These are phyloP conservation scores for Cataglyphis altisquamis DNA, from an alignment of 2,888 invertebrate species.

Conservation along the genomic window DNA sequence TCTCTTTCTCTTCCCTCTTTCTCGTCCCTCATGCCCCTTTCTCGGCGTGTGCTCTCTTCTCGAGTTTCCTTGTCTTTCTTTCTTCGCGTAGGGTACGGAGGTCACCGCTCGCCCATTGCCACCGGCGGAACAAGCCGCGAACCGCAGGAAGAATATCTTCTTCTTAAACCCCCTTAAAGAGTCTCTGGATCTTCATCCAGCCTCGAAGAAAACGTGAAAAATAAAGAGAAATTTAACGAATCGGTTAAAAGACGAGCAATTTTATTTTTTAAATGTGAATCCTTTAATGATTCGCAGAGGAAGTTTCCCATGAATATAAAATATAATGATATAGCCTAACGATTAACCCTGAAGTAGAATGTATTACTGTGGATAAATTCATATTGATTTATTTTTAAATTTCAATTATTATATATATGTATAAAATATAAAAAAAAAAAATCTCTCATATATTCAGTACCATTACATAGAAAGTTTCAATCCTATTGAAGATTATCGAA, in stretches of 20 bases:
- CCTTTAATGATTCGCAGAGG: neutral
- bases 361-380: neutral
- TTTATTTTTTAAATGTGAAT: neutral
- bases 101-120: slow-evolving; percentile 72
- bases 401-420: neutral
- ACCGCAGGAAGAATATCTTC: slow-evolving; percentile 59
- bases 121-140: slow-evolving; percentile 69
- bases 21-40: slow-evolving; percentile 57
- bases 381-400: neutral
- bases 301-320: neutral
- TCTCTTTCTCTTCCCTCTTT: slow-evolving; percentile 58
- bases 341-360: neutral
- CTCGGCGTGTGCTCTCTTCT: slow-evolving; percentile 51
- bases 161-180: slow-evolving; percentile 33
- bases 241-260: neutral
- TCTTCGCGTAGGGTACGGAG: slow-evolving; percentile 62
- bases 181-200: slow-evolving; percentile 4
- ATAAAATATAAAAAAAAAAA: neutral
- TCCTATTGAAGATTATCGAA: neutral
- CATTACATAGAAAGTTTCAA: neutral
- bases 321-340: neutral
- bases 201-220: slow-evolving; percentile 26
- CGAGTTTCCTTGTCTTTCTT: slow-evolving; percentile 44
- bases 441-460: neutral
- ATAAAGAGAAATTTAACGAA: slow-evolving; percentile 5